Evolutionary conservation across 2,888 invertebrate species (phyloP), one percentile per base, ranked within the genome.

Genomic region (Patella pellucida): DNA sequence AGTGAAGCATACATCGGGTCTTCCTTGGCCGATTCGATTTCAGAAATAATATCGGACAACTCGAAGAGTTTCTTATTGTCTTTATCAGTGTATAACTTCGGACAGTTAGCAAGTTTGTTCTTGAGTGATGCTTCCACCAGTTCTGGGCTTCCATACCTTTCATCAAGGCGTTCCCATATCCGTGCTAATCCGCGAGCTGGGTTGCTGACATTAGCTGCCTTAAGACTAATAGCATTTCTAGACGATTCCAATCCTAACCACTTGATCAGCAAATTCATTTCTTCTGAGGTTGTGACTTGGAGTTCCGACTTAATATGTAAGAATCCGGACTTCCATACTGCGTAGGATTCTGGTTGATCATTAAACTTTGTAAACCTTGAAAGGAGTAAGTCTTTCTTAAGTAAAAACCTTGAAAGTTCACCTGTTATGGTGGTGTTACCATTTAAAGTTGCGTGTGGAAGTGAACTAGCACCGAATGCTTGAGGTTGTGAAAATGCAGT

Each of bases 21-120:
- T 52, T 72, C 69, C 31, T 73, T 78, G 14, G 69, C 15, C 7
- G 68, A 52, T 31, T 73, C 73, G 16, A 73, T 72, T 54, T 78
- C 72, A 41, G 50, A 67, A 5, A 73, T 12, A 52, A 77, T 16
- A 31, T 78, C 76, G 11, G 68, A 70, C 5, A 79, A 56, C 67
- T 79, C 79, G 68, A 70, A 77, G 4, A 79, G 75, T 75, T 52
- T 74, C 68, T 68, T 73, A 51, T 69, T 68, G 69, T 79, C 79
- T 27, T 72, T 72, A 23, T 71, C 68, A 1, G 75, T 75, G 27
- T 27, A 27, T 15, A 77, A 27, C 41, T 56, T 73, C 15, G 75
- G 77, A 54, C 77, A 74, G 14, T 71, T 72, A 2, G 51, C 68
- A 14, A 77, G 51, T 68, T 74, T 76, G 7, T 19, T n/a, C 15